A percentile compares a stretch with the other conserved stretches of the same genome.
phyloP scores from a whole-genome alignment of 30 jellyfish, hydroid and myxozoan genomes.

The Mastigias papua region DNA sequence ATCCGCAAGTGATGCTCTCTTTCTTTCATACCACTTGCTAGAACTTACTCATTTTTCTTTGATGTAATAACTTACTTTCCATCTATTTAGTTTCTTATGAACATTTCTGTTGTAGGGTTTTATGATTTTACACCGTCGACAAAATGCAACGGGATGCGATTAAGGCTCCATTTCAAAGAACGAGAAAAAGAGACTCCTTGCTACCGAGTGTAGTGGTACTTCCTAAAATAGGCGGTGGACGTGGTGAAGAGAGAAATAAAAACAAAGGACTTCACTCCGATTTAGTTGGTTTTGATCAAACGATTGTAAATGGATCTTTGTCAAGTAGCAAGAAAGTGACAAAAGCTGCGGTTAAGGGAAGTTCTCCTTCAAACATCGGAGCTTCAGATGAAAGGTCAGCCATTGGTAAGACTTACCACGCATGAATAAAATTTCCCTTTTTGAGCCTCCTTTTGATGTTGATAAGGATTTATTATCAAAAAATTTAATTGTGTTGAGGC shows the following conservation, averaged over 20 bases:
- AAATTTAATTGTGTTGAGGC: no score
- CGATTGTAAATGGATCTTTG: background rate
- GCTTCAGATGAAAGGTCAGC: conserved; percentile 3
- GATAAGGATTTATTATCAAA: no score
- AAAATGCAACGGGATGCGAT: conserved; percentile 42
- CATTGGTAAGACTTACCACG: conserved; percentile 23
- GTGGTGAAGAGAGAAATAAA: background rate
- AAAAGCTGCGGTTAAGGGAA: background rate
- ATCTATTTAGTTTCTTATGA: no score
- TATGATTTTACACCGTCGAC: no score
- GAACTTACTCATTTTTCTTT: no score
- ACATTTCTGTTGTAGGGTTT: no score
- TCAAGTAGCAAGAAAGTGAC: background rate
- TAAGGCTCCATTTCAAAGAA: conserved; percentile 18
- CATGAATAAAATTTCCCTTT: no score
- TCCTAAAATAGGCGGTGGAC: conserved; percentile 38
- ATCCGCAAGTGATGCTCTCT: no score
- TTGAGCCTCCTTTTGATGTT: no score
- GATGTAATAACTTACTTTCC: no score
- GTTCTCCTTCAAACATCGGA: background rate
- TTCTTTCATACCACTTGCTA: no score
- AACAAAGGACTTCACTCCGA: background rate
- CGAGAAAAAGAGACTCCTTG: conserved; percentile 10
- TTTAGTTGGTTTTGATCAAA: background rate
- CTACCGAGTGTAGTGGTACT: conserved; percentile 58